These are phyloP conservation scores for Drosophila tristis DNA, from an alignment of 1,140 invertebrate species.

Conservation along the genomic window DNA sequence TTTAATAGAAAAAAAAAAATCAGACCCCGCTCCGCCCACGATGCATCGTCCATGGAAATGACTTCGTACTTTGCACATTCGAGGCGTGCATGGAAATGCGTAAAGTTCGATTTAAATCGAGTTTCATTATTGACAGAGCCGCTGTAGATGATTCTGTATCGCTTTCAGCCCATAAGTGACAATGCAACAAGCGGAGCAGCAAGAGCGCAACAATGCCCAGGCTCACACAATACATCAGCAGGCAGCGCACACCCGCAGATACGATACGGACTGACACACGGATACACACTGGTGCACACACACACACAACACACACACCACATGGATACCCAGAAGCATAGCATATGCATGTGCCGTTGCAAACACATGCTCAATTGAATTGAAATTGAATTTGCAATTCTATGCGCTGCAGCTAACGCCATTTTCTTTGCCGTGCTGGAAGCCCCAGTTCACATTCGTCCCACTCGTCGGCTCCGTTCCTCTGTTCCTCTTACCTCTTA, in stretches of 20 bases:
- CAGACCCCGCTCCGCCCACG: neutral
- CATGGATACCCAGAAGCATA: conserved; percentile 52
- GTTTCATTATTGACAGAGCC: conserved; percentile 55
- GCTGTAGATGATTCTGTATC: conserved; percentile 52
- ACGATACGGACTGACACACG: neutral
- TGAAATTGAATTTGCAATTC: conserved; percentile 83
- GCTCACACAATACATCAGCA: conserved; percentile 39
- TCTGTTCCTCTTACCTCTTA: conserved; percentile 19
- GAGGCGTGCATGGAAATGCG: conserved; percentile 10
- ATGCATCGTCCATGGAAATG: neutral
- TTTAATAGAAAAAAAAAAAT: conserved; percentile 40
- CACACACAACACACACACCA: neutral
- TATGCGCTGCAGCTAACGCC: conserved; percentile 79
- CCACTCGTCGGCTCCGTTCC: conserved; percentile 23
- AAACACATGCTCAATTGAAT: conserved; percentile 83
- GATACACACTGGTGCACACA: neutral
- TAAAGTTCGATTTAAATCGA: conserved; percentile 37
- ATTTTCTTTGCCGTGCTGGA: conserved; percentile 72
- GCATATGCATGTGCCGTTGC: conserved; percentile 71
- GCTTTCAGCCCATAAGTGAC: conserved; percentile 64
- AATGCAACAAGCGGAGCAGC: conserved; percentile 74
- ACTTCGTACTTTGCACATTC: conserved; percentile 13
- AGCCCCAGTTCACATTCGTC: conserved; percentile 30
- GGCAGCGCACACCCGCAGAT: conserved; percentile 11
- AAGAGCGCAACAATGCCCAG: conserved; percentile 65